Conservation (phyloP, 2,797 vertebrate genomes). For the Mus caroli region DNA sequence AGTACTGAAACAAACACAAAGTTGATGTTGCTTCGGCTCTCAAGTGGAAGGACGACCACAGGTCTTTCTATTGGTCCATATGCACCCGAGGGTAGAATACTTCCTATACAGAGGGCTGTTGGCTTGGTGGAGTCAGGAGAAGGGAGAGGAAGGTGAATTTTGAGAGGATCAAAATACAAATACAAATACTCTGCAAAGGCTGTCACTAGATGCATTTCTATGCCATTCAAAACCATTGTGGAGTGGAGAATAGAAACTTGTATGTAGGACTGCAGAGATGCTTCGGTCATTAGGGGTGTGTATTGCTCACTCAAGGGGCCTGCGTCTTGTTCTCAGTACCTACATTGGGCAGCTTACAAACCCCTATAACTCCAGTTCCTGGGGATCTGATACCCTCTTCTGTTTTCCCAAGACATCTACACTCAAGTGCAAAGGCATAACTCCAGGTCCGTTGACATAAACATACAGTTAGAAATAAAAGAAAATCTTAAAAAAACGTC, state of each 20-base stretch:
- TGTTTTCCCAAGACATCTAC: not conserved
- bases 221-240: conserved; percentile 15
- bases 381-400: not conserved
- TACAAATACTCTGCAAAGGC: not conserved
- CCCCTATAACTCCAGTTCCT: not conserved
- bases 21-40: not conserved
- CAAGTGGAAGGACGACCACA: not conserved
- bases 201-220: not conserved
- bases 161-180: not conserved
- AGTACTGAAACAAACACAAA: not conserved
- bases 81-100: not conserved
- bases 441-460: not conserved
- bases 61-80: not conserved
- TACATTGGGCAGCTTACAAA: not conserved
- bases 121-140: not conserved
- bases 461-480: not conserved
- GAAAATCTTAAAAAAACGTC: not conserved
- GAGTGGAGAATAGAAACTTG: not conserved
- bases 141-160: not conserved
- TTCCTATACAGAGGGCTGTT: not conserved
- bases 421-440: not conserved
- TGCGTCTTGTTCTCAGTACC: not conserved
- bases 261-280: not conserved
- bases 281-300: not conserved
- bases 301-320: not conserved